Evolutionary conservation across 2,888 invertebrate species (phyloP), one percentile per base, ranked within the genome.

Genomic region (Dynastes maya): DNA sequence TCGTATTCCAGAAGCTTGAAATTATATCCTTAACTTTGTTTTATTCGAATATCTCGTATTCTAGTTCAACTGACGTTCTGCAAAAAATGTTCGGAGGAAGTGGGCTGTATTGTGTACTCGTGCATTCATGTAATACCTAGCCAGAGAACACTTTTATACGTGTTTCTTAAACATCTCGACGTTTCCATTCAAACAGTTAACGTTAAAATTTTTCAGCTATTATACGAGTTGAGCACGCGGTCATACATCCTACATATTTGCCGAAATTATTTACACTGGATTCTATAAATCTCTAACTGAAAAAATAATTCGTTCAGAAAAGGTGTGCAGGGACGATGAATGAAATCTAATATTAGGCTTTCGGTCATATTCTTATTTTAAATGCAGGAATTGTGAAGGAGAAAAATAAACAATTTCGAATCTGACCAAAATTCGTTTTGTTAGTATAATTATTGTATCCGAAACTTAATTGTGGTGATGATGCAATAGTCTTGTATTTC

Each of bases 291-390:
- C 40, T 72, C 58, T 32, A 58, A 72, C 61, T 72, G 58, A 72
- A 58, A 72, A 72, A 72, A 72, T 72, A 72, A 72, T 72, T 72
- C 72, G 45, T 58, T 72, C 58, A 2, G 55, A 5, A 58, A 72
- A 72, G 37, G 61, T 72, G 40, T 51, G 37, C 45, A 16, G 3
- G 29, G 53, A 32, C 58, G 72, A 72, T 72, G 72, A 72, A 72
- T 72, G 72, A 72, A 72, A 58, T 58, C 72, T 72, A 72, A 53
- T 72, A 58, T 72, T 72, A 61, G 61, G 22, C 9, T 72, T 58
- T 58, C 72, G 72, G 72, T 72, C 72, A 72, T 72, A 16, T 11
- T 49, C 16, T 67, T 16, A 8, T 32, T 67, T 22, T 67, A 16
- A 58, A 22, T 58, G 49, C 45, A 22, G 2, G 64, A 67, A 22